A percentile compares a stretch with the other conserved stretches of the same genome.
Evolutionary conservation across 2,888 invertebrate species (phyloP).

Genomic region (Dryadula phaetusa): DNA sequence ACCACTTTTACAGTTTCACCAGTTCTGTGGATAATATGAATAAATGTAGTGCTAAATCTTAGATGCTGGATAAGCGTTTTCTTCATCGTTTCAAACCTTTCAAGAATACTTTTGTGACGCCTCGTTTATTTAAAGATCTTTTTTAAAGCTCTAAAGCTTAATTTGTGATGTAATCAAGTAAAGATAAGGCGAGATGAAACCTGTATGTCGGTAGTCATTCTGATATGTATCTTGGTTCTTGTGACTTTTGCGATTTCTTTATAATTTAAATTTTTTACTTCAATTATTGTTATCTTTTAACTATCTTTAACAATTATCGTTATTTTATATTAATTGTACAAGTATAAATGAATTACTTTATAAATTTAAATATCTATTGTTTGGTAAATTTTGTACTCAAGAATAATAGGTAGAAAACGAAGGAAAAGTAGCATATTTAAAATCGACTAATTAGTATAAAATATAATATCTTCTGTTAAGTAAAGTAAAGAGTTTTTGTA

Average conservation of each 20-base stretch:
- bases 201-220: conserved; percentile 20
- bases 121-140: background rate
- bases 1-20: background rate
- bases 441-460: no score
- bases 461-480: no score
- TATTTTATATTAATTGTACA: background rate
- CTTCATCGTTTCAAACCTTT: conserved; percentile 15
- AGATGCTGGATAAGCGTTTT: conserved; percentile 29
- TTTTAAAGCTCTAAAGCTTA: conserved; percentile 19
- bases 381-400: no score
- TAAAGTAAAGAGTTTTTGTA: no score
- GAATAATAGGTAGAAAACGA: no score
- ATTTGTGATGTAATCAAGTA: conserved; percentile 12
- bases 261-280: conserved; percentile 6
- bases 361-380: no score
- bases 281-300: background rate
- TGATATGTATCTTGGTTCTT: conserved; percentile 24
- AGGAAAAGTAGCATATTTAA: no score
- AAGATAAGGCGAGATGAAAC: conserved; percentile 27
- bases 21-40: conserved; percentile 18
- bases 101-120: conserved; percentile 16
- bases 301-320: background rate
- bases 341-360: background rate
- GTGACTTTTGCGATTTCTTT: conserved; percentile 9
- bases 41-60: conserved; percentile 29